Evolutionary conservation across 1,140 invertebrate genomes (phyloP), one percentile per base, ranked within the genome.

Genomic region (Nylanderia fulva): DNA sequence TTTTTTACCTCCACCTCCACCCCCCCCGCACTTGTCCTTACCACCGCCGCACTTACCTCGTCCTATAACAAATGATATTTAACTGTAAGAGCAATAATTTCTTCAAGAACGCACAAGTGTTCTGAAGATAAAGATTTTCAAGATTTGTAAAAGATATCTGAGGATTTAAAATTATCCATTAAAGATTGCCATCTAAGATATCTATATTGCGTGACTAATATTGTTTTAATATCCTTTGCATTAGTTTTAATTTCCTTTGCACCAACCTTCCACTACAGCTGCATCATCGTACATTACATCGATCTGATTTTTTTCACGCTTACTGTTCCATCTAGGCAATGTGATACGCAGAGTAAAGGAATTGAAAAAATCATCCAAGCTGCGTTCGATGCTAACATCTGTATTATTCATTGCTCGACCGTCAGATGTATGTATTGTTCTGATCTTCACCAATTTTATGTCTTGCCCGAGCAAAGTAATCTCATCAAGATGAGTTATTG

Each of bases 341-440:
- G 90, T 94, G 6, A 95, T 93, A 66, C 95, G 93, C 39, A 96
- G 86, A 0, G 95, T 91, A 56, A 95, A 96, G n/a, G 92, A 95
- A 72, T 95, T 94, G 68, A 96, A 96, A 76, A 96, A 96, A 18
- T 95, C 90, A 21, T 96, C 93, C 5, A 96, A 92, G 72, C 93
- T 95, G 27, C 91, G 91, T 56, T 96, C 95, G 13, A 96, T 95
- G 77, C 92, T 91, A 1, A 94, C 92, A 1, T 93, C 91, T 1
- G 95, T 29, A 7, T 84, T 36, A 13, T 88, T 88, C 29, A 54
- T 21, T 15, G 54, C 24, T n/a, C 64, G 64, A 15, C n/a, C 60
- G 0, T 39, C 13, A 4, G 21, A 83, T 29, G 24, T 36, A 13
- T 18, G 56, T 1, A n/a, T 11, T 63, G 24, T 21, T 48, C 56